Base-by-base conservation (phyloP, 2,113 vertebrate species). In the Oryzias javanicus region DNA sequence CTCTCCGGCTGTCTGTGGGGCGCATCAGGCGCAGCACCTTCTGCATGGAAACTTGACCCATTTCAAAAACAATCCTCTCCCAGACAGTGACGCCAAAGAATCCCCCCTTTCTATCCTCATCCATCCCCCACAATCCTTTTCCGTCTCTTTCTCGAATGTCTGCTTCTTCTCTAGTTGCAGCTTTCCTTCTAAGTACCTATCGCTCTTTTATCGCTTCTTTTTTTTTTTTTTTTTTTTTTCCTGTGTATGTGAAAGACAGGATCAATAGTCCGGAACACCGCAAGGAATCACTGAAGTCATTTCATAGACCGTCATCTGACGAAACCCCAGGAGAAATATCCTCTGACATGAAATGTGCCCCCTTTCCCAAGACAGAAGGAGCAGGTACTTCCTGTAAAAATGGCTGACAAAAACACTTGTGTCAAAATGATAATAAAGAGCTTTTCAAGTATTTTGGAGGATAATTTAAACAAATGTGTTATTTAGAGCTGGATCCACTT, bases 31-130 rank as follows among this genome's bases (percentile, higher is more conserved):
- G 64, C 64, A 42, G 40, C 67, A 63, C 67, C 73, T 67, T 64
- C 55, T 70, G 70, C 64, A 25, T 42, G 65, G 55, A 66, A 74
- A 52, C 68, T 44, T 68, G 63, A 81, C 62, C 83, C 65, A 72
- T 86, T 86, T 84, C 75, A 78, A 84, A 35, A 84, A 86, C 79
- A 81, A 79, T 79, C 49, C 77, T 65, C 72, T 60, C 67, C 69
- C 42, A 2, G 4, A 22, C 41, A 56, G 52, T 66, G 63, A 82
- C 64, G 67, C 64, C 67, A 69, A 54, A 63, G 56, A 66, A 75
- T 70, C 63, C 14, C 61, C 50, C 14, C 6, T 35, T 48, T 53
- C 52, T 46, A 41, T 60, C 49, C 57, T 17, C 41, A 59, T 73
- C 50, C 35, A 49, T 73, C 35, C 24, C 66, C 44, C 49, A 15